Percentiles rank a stretch among this genome's conserved stretches.
Conservation (phyloP, 2,888 invertebrate species). For the Flexamia atlantica region DNA sequence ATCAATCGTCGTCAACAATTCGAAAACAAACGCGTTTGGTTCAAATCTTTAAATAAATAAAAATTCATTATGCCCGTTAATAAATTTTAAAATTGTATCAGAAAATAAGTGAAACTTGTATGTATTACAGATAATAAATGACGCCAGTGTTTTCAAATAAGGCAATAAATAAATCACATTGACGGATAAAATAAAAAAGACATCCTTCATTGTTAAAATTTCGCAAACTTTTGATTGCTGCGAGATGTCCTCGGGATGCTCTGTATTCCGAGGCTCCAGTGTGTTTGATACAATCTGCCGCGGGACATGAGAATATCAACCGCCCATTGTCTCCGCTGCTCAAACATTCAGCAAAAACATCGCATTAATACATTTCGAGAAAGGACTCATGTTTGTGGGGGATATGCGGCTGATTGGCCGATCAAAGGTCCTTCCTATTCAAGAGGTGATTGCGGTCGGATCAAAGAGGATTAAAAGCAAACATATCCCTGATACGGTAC, state of each 20-base stretch:
- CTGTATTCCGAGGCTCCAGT: background rate
- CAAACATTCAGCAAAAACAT: constrained; percentile 29
- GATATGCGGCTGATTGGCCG: constrained; percentile 8
- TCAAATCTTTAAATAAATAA: no score
- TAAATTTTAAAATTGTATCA: no score
- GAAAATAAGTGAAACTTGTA: no score
- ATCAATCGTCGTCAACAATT: no score
- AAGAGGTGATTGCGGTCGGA: constrained; percentile 13
- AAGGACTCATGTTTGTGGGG: constrained; percentile 19
- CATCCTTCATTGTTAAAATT: background rate
- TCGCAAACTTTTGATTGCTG: background rate
- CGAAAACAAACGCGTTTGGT: no score
- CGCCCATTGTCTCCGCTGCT: background rate
- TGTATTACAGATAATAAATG: background rate
- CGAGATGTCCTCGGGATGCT: background rate
- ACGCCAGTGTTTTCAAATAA: background rate
- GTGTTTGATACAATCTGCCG: constrained; percentile 24
- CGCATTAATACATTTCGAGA: constrained; percentile 1
- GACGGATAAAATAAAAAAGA: background rate
- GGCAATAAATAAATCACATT: background rate
- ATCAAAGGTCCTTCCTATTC: constrained; percentile 13
- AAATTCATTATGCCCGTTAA: no score
- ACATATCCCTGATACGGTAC: background rate
- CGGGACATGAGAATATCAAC: constrained; percentile 7
- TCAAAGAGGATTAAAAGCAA: constrained; percentile 34